These are phyloP conservation scores for Arctocebus calabarensis DNA, from an alignment of 2,797 vertebrate species.

Conservation along the genomic window DNA sequence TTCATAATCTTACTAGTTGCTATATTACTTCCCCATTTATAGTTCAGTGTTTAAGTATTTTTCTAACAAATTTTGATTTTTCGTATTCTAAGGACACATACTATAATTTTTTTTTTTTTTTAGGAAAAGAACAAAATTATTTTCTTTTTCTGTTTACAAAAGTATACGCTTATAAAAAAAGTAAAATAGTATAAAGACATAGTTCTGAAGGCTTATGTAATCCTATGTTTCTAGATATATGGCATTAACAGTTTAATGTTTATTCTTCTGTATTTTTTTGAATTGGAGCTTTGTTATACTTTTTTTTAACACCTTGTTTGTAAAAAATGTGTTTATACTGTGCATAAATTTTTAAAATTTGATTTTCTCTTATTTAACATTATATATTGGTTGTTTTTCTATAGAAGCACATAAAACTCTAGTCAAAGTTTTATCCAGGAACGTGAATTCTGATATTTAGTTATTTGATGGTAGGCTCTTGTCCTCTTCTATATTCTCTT, in stretches of 20 bases:
- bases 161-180: background rate
- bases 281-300: background rate
- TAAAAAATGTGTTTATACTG: slow-evolving; percentile 39
- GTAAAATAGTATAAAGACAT: background rate
- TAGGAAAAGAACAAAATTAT: slow-evolving; percentile 52
- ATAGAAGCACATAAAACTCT: background rate
- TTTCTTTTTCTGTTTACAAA: background rate
- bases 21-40: slow-evolving; percentile 31
- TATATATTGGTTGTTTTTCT: slow-evolving; percentile 34
- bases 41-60: background rate
- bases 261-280: background rate
- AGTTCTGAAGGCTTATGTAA: slow-evolving; percentile 23
- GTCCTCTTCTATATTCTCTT: slow-evolving; percentile 36
- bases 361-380: slow-evolving; percentile 44
- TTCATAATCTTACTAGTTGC: background rate
- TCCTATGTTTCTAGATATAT: background rate
- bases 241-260: background rate
- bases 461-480: slow-evolving; percentile 30
- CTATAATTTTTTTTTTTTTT: background rate
- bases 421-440: background rate
- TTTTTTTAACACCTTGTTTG: slow-evolving; percentile 4
- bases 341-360: background rate
- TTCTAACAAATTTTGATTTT: slow-evolving; percentile 49
- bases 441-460: background rate
- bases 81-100: background rate